phyloP scores from a whole-genome alignment of 2,113 vertebrate species.

The Psophia crepitans region DNA sequence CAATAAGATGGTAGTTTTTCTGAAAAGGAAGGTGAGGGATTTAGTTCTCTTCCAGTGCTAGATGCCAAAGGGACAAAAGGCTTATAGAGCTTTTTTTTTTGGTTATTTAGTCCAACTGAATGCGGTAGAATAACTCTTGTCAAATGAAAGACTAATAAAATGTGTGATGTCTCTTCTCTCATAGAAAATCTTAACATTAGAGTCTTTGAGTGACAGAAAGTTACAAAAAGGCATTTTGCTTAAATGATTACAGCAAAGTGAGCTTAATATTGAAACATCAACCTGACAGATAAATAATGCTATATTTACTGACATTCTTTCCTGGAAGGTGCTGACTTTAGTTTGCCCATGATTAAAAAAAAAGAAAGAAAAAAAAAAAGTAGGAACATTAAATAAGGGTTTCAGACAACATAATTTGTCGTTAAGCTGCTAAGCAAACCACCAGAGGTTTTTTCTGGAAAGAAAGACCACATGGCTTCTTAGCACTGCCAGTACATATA shows the following conservation, averaged over 20 bases:
- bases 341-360: neutral
- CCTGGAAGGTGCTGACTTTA: neutral
- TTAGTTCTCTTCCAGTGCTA: neutral
- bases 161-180: neutral
- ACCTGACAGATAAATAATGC: neutral
- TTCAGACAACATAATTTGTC: neutral
- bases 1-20: neutral
- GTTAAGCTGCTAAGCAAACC: neutral
- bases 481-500: neutral
- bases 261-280: neutral
- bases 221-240: neutral
- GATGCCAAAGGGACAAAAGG: neutral
- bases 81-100: no score
- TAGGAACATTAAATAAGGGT: neutral
- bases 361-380: neutral
- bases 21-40: neutral
- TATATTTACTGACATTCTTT: neutral
- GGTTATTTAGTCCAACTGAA: neutral
- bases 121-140: neutral
- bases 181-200: neutral
- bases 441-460: neutral
- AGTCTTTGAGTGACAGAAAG: neutral
- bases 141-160: neutral
- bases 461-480: neutral
- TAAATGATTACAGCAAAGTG: neutral